phyloP scores from a whole-genome alignment of 2,797 vertebrate genomes.

The Chaetodon trifasciatus region DNA sequence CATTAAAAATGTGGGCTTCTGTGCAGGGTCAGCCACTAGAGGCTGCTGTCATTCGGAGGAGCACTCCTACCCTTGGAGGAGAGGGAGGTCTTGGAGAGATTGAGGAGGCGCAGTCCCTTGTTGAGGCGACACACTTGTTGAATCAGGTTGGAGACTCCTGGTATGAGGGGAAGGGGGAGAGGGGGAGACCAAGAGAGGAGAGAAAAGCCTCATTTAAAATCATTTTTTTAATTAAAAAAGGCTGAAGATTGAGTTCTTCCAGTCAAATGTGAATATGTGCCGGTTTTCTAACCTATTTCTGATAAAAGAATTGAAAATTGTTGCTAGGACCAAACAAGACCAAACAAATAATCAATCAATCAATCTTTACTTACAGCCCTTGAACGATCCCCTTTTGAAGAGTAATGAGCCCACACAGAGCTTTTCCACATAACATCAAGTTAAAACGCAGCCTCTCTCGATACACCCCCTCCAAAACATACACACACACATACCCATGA shows the following conservation, averaged over 20 bases:
- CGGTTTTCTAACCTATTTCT: background rate
- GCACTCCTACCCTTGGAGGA: constrained; percentile 89
- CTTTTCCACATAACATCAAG: constrained; percentile 15
- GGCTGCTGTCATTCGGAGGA: constrained; percentile 50
- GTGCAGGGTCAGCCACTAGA: constrained; percentile 51
- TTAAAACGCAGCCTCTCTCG: constrained; percentile 27
- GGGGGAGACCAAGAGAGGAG: background rate
- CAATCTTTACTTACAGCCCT: background rate
- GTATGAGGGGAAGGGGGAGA: background rate
- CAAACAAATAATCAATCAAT: background rate
- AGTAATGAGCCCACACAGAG: constrained; percentile 27
- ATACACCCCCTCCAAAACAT: constrained; percentile 35
- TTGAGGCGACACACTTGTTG: constrained; percentile 93
- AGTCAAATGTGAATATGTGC: background rate
- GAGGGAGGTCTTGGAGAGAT: constrained; percentile 92
- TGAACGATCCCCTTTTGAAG: constrained; percentile 16
- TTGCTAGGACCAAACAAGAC: background rate
- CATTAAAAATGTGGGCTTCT: background rate
- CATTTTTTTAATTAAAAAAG: background rate
- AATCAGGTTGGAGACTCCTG: constrained; percentile 92
- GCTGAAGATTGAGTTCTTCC: too few species aligned
- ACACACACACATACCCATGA: constrained; percentile 22
- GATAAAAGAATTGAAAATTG: background rate
- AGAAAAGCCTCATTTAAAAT: background rate
- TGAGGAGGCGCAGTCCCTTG: constrained; percentile 91